Evolutionary conservation across 2,888 invertebrate species (phyloP).

Genomic region (Patella caerulea): DNA sequence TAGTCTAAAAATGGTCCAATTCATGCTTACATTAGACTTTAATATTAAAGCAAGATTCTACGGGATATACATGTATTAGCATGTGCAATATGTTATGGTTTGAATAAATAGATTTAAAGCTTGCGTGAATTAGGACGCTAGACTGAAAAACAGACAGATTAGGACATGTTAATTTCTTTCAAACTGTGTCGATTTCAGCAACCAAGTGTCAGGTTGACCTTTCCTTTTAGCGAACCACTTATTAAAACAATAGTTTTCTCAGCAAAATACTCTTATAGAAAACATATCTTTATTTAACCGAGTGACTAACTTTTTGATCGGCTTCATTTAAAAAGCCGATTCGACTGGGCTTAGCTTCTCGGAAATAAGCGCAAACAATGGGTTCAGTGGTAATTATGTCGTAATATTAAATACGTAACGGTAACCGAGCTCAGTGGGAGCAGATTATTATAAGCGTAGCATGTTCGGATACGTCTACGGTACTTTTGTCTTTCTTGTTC

Average conservation of each 20-base stretch:
- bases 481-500: not conserved
- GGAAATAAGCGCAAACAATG: too few relatives aligned
- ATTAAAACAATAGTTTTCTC: not conserved
- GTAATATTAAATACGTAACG: not conserved
- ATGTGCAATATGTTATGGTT: too few relatives aligned
- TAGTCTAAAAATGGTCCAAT: too few relatives aligned
- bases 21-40: too few relatives aligned
- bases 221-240: not conserved
- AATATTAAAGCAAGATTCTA: too few relatives aligned
- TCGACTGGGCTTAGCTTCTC: not conserved
- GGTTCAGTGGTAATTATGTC: not conserved
- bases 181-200: not conserved
- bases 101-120: too few relatives aligned
- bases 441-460: not conserved
- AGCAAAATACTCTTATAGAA: not conserved
- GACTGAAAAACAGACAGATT: too few relatives aligned
- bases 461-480: not conserved
- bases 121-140: too few relatives aligned
- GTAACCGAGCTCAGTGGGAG: not conserved
- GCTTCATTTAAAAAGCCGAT: not conserved
- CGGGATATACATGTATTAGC: too few relatives aligned
- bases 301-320: slow-evolving; percentile 6
- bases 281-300: not conserved
- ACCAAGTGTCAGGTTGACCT: not conserved
- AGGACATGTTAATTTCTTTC: not conserved